Percentiles rank a stretch among this genome's conserved stretches.
Evolutionary conservation across 2,888 invertebrate genomes (phyloP).

Genomic region (Poecilus cupreus): DNA sequence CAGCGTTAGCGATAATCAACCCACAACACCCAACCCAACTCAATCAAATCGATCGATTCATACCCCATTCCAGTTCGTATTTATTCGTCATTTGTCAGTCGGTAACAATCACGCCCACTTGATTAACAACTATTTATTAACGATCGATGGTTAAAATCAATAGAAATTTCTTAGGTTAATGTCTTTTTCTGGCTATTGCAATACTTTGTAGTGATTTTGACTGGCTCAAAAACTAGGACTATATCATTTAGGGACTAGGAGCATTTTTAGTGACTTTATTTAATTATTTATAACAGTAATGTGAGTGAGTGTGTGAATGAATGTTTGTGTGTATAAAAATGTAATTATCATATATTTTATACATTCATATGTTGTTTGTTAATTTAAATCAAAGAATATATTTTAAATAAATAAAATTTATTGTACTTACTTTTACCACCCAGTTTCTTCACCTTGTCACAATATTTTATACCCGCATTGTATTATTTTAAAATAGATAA

Average conservation of each 20-base stretch:
- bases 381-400: constrained; percentile 58
- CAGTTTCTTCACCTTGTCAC: not conserved
- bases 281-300: constrained; percentile 55
- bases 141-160: constrained; percentile 30
- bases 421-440: constrained; percentile 1
- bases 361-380: constrained; percentile 57
- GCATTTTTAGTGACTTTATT: constrained; percentile 58
- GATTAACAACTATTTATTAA: constrained; percentile 46
- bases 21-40: not conserved
- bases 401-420: constrained; percentile 59
- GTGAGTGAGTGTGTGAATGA: constrained; percentile 43
- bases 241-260: constrained; percentile 53
- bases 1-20: not conserved
- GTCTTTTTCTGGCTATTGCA: constrained; percentile 40
- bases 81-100: constrained; percentile 42
- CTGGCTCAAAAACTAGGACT: constrained; percentile 53
- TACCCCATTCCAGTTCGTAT: constrained; percentile 8
- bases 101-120: constrained; percentile 21
- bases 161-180: constrained; percentile 19
- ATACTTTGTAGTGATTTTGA: constrained; percentile 54
- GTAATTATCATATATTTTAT: constrained; percentile 56
- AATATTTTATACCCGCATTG: too few relatives aligned
- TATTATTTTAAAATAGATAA: too few relatives aligned
- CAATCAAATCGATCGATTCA: constrained; percentile 36
- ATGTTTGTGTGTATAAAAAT: constrained; percentile 54